These are phyloP conservation scores for Agelaius phoeniceus DNA, from an alignment of 2,113 vertebrate genomes.

Conservation along the genomic window DNA sequence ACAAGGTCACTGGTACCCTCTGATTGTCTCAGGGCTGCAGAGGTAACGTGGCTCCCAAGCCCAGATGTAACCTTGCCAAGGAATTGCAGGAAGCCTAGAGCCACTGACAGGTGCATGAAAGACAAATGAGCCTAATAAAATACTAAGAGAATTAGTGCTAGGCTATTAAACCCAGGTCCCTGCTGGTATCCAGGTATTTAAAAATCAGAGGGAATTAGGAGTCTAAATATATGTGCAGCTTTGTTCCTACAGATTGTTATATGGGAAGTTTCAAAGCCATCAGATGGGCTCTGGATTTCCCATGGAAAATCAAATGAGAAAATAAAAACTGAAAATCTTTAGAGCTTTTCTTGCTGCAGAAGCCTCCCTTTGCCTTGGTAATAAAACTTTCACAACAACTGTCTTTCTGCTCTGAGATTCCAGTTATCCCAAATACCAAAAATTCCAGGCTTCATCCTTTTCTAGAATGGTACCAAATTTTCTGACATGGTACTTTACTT, in stretches of 20 bases:
- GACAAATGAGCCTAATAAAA: conserved; percentile 27
- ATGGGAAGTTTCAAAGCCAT: background rate
- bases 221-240: background rate
- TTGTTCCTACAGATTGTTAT: background rate
- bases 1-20: background rate
- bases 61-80: background rate
- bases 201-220: conserved; percentile 25
- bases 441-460: background rate
- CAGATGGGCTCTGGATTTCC: background rate
- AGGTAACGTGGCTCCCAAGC: background rate
- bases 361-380: background rate
- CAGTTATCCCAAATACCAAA: background rate
- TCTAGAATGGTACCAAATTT: background rate
- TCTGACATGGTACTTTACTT: background rate
- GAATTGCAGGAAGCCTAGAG: background rate
- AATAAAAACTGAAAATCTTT: background rate
- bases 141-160: conserved; percentile 24
- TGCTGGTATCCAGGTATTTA: background rate
- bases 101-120: conserved; percentile 6
- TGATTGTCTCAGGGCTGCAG: background rate
- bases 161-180: background rate
- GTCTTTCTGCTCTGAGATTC: background rate
- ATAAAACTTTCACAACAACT: background rate
- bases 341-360: background rate
- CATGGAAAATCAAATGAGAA: background rate